A percentile compares a stretch with the other conserved stretches of the same genome.
phyloP scores from a whole-genome alignment of 37 sponge, comb jelly and placozoan genomes.

The Halisarca cf. caerulea region DNA sequence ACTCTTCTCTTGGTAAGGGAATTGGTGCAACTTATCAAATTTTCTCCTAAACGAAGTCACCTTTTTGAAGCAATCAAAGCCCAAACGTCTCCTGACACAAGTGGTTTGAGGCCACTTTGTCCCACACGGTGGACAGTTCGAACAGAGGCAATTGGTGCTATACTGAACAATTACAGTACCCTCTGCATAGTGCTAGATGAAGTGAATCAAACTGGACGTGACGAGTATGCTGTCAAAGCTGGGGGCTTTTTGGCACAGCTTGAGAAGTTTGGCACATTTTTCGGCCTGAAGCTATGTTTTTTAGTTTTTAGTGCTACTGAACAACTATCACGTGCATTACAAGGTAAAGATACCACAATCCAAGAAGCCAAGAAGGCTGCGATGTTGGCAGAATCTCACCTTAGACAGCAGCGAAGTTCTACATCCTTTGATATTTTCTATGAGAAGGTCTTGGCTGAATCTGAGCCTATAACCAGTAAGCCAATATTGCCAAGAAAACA shows the following conservation, averaged over 20 bases:
- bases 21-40: neutral
- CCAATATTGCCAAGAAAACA: constrained; percentile 20
- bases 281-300: constrained; percentile 65
- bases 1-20: constrained; percentile 3
- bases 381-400: neutral
- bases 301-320: constrained; percentile 59
- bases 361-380: neutral
- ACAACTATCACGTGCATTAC: constrained; percentile 28
- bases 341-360: neutral
- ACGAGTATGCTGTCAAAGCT: constrained; percentile 44
- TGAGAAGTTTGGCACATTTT: constrained; percentile 62
- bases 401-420: constrained; percentile 14
- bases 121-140: constrained; percentile 62
- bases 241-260: constrained; percentile 19
- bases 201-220: neutral
- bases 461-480: neutral
- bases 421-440: constrained; percentile 35
- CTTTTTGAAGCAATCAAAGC: constrained; percentile 30
- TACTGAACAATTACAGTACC: constrained; percentile 42
- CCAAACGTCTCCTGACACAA: neutral
- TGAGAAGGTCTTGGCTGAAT: neutral
- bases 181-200: constrained; percentile 15
- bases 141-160: constrained; percentile 41
- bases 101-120: constrained; percentile 30
- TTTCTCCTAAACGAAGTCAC: constrained; percentile 37